These are phyloP conservation scores for Anolis apletophallus DNA, from an alignment of 2,797 vertebrate species.

Conservation along the genomic window DNA sequence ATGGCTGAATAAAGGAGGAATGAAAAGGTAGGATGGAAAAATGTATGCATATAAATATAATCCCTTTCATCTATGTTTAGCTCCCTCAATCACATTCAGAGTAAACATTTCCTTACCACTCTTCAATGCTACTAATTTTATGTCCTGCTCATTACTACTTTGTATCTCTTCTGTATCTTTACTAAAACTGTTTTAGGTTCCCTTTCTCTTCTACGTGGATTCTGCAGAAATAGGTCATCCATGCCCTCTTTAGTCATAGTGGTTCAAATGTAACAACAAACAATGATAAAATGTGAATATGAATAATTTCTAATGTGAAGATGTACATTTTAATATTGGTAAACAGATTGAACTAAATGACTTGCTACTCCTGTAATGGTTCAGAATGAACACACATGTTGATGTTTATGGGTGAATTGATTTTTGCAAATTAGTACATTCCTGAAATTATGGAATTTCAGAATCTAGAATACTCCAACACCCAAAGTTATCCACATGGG, in stretches of 20 bases:
- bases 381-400: not conserved
- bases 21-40: not conserved
- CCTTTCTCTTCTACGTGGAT: not conserved
- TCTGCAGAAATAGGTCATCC: not conserved
- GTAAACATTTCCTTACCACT: not conserved
- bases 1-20: not conserved
- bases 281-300: not conserved
- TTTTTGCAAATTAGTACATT: not conserved
- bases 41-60: not conserved
- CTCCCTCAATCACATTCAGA: not conserved
- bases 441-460: too few species aligned
- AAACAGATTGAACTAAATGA: not conserved
- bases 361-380: not conserved
- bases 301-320: not conserved
- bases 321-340: not conserved
- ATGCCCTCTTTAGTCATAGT: not conserved
- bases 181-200: not conserved
- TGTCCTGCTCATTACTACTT: not conserved
- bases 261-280: not conserved
- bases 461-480: too few species aligned
- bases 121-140: not conserved
- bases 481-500: too few species aligned
- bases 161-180: not conserved
- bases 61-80: not conserved
- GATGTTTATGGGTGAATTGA: not conserved